These are phyloP conservation scores for Hyposoter didymator DNA, from an alignment of 2,888 invertebrate genomes.

Conservation along the genomic window DNA sequence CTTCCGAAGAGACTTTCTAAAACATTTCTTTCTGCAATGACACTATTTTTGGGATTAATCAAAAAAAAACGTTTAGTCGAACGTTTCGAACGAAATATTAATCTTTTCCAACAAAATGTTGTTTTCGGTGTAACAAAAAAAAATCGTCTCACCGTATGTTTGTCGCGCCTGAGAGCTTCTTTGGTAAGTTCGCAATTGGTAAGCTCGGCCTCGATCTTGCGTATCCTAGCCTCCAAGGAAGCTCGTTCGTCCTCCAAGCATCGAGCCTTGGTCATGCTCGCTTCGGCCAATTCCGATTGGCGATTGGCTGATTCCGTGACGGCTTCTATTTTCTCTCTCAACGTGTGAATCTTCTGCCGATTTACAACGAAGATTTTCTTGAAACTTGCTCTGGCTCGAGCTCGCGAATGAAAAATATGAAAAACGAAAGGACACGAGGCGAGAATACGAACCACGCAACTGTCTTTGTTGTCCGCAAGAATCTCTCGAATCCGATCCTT, in stretches of 20 bases:
- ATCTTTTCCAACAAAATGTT: too few species aligned
- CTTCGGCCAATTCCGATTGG: conserved; percentile 85
- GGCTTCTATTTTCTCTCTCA: conserved; percentile 90
- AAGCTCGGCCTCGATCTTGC: conserved; percentile 92
- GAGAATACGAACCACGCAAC: conserved; percentile 87
- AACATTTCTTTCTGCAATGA: too few species aligned
- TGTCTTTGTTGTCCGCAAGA: conserved; percentile 91
- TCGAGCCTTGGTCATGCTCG: conserved; percentile 84
- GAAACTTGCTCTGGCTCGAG: neutral
- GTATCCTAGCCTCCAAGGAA: conserved; percentile 90
- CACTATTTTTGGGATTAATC: too few species aligned
- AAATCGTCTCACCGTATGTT: conserved; percentile 88
- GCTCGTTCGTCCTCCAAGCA: conserved; percentile 91
- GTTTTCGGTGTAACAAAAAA: too few species aligned
- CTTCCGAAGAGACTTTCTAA: too few species aligned
- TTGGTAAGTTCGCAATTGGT: conserved; percentile 89
- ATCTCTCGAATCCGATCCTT: conserved; percentile 92
- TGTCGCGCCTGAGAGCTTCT: conserved; percentile 91
- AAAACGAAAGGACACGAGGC: neutral
- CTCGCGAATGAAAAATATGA: neutral
- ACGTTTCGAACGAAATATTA: too few species aligned
- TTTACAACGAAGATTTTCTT: neutral
- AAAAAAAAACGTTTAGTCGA: too few species aligned
- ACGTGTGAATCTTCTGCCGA: conserved; percentile 89
- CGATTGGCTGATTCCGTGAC: conserved; percentile 90